A percentile compares a stretch with the other conserved stretches of the same genome.
These are phyloP conservation scores for Oscarella lobularis DNA, from an alignment of 37 sponge, comb jelly and placozoan genomes.

Conservation along the genomic window DNA sequence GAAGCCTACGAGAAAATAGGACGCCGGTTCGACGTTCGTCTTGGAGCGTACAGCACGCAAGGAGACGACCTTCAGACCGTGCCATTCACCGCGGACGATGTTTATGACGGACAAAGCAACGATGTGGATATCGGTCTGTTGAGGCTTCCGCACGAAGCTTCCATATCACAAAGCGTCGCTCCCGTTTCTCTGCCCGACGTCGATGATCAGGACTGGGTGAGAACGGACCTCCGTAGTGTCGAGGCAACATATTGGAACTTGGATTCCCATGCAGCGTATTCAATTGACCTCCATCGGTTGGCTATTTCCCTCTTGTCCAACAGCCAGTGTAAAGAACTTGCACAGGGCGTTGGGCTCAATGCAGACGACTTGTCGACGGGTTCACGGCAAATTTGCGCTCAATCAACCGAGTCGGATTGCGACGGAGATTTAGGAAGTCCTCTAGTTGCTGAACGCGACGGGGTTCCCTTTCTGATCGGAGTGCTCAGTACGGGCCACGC, in stretches of 20 bases:
- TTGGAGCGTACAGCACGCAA: not conserved
- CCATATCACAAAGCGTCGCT: not conserved
- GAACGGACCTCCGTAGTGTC: not conserved
- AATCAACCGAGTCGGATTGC: no score
- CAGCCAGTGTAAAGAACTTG: not conserved
- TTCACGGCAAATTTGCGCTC: no score
- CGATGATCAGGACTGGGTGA: not conserved
- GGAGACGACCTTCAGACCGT: not conserved
- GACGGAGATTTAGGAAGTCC: not conserved
- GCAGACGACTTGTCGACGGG: not conserved
- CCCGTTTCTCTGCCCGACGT: not conserved
- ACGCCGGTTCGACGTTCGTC: not conserved
- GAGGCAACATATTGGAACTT: not conserved
- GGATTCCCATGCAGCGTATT: no score
- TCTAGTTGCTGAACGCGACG: not conserved
- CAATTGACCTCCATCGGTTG: no score
- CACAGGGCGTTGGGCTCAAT: not conserved
- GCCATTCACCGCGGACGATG: not conserved
- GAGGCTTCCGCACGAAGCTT: not conserved
- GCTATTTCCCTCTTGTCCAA: not conserved
- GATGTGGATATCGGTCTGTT: not conserved
- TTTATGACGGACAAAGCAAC: not conserved
- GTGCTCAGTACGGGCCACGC: no score
- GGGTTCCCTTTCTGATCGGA: not conserved
- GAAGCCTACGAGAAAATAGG: not conserved